These are phyloP conservation scores for Lasioglossum marginatum DNA, from an alignment of 2,888 invertebrate genomes.

Conservation along the genomic window DNA sequence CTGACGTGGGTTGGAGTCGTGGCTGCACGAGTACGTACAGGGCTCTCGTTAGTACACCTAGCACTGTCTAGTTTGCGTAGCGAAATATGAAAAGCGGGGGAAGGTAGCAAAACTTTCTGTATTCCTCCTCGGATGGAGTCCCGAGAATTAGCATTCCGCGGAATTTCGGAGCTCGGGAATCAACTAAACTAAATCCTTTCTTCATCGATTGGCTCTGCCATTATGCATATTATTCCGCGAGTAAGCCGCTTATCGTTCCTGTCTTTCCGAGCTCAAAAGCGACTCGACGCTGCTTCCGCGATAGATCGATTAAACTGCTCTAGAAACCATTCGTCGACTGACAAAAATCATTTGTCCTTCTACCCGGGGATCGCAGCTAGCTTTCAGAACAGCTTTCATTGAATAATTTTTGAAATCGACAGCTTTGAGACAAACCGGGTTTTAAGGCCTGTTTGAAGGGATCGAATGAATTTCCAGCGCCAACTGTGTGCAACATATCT, in stretches of 20 bases:
- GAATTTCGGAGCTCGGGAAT: constrained; percentile 30
- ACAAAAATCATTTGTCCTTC: neutral
- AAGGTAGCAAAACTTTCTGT: constrained; percentile 56
- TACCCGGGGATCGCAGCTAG: neutral
- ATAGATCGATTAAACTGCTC: neutral
- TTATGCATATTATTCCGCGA: neutral
- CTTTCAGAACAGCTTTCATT: neutral
- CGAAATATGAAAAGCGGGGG: constrained; percentile 74
- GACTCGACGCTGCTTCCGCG: neutral
- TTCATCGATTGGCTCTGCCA: constrained; percentile 20
- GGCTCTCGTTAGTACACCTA: constrained; percentile 71
- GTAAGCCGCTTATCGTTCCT: neutral
- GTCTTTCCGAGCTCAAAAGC: neutral
- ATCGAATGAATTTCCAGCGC: neutral
- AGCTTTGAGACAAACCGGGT: too few relatives aligned
- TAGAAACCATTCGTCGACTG: neutral
- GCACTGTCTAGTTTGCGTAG: constrained; percentile 74
- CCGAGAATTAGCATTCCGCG: constrained; percentile 44
- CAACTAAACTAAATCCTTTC: constrained; percentile 6
- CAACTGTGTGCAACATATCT: neutral
- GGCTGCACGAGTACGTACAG: constrained; percentile 67
- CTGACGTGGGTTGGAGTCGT: constrained; percentile 46
- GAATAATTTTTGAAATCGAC: neutral
- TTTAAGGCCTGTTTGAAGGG: neutral
- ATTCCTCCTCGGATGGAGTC: constrained; percentile 5